phyloP scores from a whole-genome alignment of 37 sponge, comb jelly and placozoan genomes.

The Ephydatia muelleri region DNA sequence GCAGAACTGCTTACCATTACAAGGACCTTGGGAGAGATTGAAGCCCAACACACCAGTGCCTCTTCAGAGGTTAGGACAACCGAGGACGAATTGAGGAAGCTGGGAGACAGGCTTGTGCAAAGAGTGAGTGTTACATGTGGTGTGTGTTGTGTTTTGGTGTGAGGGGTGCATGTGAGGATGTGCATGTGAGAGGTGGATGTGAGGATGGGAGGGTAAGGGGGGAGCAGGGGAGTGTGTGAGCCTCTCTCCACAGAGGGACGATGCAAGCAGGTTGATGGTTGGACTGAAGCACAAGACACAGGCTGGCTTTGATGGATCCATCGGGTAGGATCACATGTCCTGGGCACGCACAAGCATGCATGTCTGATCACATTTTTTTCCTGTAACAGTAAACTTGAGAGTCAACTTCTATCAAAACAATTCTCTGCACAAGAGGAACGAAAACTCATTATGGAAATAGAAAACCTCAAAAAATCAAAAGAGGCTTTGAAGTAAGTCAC shows the following conservation, averaged over 20 bases:
- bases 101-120: slow-evolving; percentile 11
- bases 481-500: not conserved
- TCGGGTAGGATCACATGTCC: slow-evolving; percentile 8
- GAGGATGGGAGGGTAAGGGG: not conserved
- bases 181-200: not conserved
- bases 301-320: slow-evolving; percentile 30
- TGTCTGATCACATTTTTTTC: not conserved
- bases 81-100: slow-evolving; percentile 14
- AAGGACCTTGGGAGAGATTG: slow-evolving; percentile 17
- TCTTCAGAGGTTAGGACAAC: not conserved
- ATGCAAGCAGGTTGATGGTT: slow-evolving; percentile 33
- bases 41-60: not conserved
- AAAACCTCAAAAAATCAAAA: slow-evolving; percentile 31
- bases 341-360: not conserved
- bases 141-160: not conserved
- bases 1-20: slow-evolving; percentile 13
- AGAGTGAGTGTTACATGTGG: slow-evolving; percentile 13
- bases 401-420: slow-evolving; percentile 10
- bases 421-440: slow-evolving; percentile 35
- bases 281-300: slow-evolving; percentile 47
- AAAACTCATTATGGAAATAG: slow-evolving; percentile 32
- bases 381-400: slow-evolving; percentile 17
- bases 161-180: not conserved
- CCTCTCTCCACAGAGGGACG: slow-evolving; percentile 11
- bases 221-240: not conserved